phyloP scores from a whole-genome alignment of 2,113 vertebrate species.

The Hippopotamus amphibius region DNA sequence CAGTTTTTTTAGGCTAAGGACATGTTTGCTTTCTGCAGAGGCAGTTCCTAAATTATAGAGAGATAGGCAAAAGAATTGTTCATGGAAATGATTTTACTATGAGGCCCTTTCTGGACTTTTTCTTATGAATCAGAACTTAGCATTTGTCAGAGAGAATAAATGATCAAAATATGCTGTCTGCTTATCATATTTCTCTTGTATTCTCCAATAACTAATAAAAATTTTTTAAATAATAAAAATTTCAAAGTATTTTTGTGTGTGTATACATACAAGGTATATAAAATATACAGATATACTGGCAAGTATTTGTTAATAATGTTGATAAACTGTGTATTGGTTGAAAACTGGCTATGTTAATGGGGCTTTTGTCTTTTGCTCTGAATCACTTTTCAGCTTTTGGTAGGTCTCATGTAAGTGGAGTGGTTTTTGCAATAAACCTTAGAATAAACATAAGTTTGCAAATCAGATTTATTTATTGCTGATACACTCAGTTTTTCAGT shows the following conservation, averaged over 20 bases:
- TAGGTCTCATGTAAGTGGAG: neutral
- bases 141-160: slow-evolving; percentile 44
- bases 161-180: slow-evolving; percentile 8
- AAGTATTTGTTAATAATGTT: slow-evolving; percentile 1
- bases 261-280: neutral
- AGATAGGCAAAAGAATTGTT: neutral
- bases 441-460: neutral
- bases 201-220: neutral
- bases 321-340: neutral
- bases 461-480: slow-evolving; percentile 41
- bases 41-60: neutral
- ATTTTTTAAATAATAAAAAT: neutral
- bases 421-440: neutral
- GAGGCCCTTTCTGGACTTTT: neutral
- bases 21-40: neutral
- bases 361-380: slow-evolving; percentile 3
- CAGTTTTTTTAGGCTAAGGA: neutral
- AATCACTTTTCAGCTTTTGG: slow-evolving; percentile 25
- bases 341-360: neutral
- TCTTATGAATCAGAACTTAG: slow-evolving; percentile 20
- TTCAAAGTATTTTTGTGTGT: neutral
- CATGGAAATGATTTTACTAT: neutral
- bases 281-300: neutral
- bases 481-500: neutral
- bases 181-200: neutral